phyloP scores from a whole-genome alignment of 2,113 vertebrate species.

The Felis chaus region DNA sequence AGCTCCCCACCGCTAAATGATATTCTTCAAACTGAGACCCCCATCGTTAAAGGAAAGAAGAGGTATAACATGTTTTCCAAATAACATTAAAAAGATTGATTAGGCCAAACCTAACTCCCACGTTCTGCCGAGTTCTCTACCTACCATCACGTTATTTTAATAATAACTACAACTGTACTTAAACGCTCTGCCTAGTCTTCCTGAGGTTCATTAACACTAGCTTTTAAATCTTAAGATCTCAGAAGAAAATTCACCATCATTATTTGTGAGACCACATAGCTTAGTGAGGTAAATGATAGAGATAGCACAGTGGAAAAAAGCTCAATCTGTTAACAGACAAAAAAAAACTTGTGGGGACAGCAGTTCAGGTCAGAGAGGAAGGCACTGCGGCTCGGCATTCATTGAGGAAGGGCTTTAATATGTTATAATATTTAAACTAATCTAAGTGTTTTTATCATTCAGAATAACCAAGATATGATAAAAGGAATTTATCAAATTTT shows the following conservation, averaged over 20 bases:
- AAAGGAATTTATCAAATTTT: not conserved
- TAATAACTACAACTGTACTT: not conserved
- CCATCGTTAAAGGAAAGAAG: not conserved
- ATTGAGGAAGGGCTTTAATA: not conserved
- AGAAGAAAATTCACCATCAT: not conserved
- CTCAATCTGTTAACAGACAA: not conserved
- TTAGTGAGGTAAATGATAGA: not conserved
- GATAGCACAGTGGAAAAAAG: not conserved
- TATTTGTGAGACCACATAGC: not conserved
- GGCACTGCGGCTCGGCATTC: not conserved
- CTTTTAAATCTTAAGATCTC: conserved; percentile 31
- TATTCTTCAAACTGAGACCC: not conserved
- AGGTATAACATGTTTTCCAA: not conserved
- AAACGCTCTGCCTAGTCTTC: not conserved
- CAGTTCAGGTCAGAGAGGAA: not conserved
- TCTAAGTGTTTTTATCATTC: not conserved
- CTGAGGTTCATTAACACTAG: not conserved
- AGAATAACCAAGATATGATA: not conserved
- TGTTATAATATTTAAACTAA: not conserved
- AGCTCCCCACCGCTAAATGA: not conserved
- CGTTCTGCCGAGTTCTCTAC: not conserved
- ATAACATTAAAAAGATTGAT: not conserved
- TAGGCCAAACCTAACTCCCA: too few relatives aligned
- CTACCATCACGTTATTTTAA: not conserved
- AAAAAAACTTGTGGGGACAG: not conserved